Percentiles rank a stretch among this genome's conserved stretches.
Evolutionary conservation across 2,797 vertebrate genomes (phyloP).

Genomic region (Sternarchorhynchus goeldii): DNA sequence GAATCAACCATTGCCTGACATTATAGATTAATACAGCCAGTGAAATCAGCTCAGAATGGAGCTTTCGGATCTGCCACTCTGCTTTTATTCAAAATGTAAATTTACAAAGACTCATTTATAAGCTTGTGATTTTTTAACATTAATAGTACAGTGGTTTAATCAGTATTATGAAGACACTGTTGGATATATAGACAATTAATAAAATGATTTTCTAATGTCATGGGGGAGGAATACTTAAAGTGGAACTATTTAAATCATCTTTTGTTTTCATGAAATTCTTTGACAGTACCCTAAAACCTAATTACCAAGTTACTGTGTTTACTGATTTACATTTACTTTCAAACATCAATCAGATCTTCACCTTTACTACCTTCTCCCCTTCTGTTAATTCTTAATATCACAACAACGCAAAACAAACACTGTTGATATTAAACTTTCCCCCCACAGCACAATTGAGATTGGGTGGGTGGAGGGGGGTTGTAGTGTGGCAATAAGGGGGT

Average conservation of each 20-base stretch:
- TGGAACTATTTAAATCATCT: neutral
- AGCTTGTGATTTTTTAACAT: neutral
- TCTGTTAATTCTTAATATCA: constrained; percentile 60
- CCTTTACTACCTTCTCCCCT: neutral
- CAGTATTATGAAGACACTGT: neutral
- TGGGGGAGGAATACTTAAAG: neutral
- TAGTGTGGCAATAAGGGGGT: constrained; percentile 64
- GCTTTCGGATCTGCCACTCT: constrained; percentile 42
- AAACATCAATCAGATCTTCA: neutral
- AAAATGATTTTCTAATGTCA: too few relatives aligned
- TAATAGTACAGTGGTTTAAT: neutral
- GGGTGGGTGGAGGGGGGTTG: constrained; percentile 56
- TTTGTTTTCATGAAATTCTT: neutral
- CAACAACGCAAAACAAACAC: constrained; percentile 77
- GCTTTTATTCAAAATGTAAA: constrained; percentile 1
- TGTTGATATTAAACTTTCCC: constrained; percentile 77
- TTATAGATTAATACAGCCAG: constrained; percentile 47
- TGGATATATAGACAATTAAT: neutral
- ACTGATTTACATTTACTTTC: constrained; percentile 8
- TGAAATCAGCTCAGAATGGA: constrained; percentile 61
- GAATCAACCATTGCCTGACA: constrained; percentile 39
- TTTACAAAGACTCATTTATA: neutral
- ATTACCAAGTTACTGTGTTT: neutral
- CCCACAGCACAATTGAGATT: constrained; percentile 69
- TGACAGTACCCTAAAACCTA: neutral